These are phyloP conservation scores for Piaya cayana DNA, from an alignment of 2,113 vertebrate genomes.

Conservation along the genomic window DNA sequence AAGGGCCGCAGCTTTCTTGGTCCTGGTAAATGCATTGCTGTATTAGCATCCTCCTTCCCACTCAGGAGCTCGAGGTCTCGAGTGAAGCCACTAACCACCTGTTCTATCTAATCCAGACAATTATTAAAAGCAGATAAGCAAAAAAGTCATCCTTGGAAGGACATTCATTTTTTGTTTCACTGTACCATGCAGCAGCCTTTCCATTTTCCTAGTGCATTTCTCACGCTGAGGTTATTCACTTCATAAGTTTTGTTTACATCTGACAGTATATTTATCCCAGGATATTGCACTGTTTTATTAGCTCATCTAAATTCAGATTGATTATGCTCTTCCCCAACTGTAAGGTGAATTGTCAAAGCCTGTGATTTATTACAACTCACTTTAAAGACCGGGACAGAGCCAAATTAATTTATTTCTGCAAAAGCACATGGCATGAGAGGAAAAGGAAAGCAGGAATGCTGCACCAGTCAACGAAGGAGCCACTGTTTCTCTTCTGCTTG, in stretches of 20 bases:
- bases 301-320: constrained; percentile 41
- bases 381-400: not conserved
- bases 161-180: not conserved
- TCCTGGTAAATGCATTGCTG: not conserved
- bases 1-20: not conserved
- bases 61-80: not conserved
- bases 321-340: constrained; percentile 12
- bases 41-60: not conserved
- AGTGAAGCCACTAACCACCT: constrained; percentile 6
- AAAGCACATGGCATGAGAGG: not conserved
- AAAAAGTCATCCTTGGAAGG: constrained; percentile 31
- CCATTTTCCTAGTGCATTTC: not conserved
- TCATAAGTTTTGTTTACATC: not conserved
- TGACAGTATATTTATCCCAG: constrained; percentile 21
- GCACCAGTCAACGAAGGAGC: not conserved
- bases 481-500: not conserved
- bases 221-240: not conserved
- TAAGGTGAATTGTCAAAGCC: constrained; percentile 46
- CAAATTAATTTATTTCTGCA: constrained; percentile 32
- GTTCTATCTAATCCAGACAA: not conserved
- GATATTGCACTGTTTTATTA: constrained; percentile 19
- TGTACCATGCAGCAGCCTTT: not conserved
- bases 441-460: not conserved
- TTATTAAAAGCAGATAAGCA: constrained; percentile 26
- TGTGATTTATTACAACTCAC: constrained; percentile 29